Percentiles rank a stretch among this genome's conserved stretches.
These are phyloP conservation scores for Drosophila malerkotliana DNA, from an alignment of 1,140 invertebrate species.

Conservation along the genomic window DNA sequence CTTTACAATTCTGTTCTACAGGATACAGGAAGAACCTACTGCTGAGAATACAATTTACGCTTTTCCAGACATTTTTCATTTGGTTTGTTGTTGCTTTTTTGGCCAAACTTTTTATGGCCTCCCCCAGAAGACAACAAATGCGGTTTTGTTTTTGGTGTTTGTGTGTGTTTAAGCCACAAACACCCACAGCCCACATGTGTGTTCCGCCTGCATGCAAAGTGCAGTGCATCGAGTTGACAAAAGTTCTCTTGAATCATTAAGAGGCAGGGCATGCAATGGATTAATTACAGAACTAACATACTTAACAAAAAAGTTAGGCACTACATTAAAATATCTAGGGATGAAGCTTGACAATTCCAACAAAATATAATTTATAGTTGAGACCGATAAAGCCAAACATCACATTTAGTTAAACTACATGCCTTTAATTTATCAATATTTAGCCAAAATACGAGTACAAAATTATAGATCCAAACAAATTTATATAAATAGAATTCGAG, in stretches of 20 bases:
- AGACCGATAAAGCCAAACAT: too few species aligned
- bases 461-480: neutral
- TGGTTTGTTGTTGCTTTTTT: conserved; percentile 35
- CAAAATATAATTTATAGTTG: too few species aligned
- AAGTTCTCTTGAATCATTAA: conserved; percentile 64
- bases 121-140: conserved; percentile 58
- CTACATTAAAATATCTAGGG: too few species aligned
- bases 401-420: too few species aligned
- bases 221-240: conserved; percentile 47
- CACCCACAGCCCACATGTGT: conserved; percentile 12
- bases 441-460: neutral
- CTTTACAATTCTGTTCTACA: neutral
- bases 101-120: conserved; percentile 66
- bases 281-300: conserved; percentile 1
- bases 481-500: neutral
- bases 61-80: conserved; percentile 69
- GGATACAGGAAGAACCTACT: conserved; percentile 40
- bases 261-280: conserved; percentile 25
- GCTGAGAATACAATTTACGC: conserved; percentile 68
- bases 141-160: conserved; percentile 39
- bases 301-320: neutral
- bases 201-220: conserved; percentile 54
- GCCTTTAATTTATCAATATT: neutral
- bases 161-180: conserved; percentile 7
- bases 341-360: too few species aligned